Evolutionary conservation across 2,888 invertebrate genomes (phyloP).

Genomic region (Andricus quercusramuli): DNA sequence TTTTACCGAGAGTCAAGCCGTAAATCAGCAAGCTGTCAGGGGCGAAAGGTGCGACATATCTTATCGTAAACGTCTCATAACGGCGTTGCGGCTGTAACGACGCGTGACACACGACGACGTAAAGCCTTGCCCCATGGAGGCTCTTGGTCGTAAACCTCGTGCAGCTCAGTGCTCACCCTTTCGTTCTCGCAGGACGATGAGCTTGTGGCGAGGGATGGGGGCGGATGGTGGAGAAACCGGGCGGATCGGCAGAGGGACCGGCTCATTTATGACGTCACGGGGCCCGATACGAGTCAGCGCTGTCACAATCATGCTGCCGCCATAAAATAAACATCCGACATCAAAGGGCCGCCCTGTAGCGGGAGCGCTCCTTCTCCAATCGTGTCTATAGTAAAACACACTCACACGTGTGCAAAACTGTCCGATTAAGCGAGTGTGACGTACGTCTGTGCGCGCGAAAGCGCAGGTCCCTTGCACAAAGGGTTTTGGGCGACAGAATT

Average conservation of each 20-base stretch:
- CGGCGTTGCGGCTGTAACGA: constrained; percentile 72
- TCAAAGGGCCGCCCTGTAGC: constrained; percentile 63
- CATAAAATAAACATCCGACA: constrained; percentile 69
- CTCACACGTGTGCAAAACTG: constrained; percentile 38
- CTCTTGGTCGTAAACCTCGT: constrained; percentile 68
- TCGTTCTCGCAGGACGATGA: constrained; percentile 49
- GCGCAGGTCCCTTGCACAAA: constrained; percentile 14
- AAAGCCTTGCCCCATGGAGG: constrained; percentile 61
- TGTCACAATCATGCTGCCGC: constrained; percentile 67
- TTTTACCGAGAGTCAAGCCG: constrained; percentile 51
- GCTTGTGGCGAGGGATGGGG: constrained; percentile 44
- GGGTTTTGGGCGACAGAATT: constrained; percentile 1
- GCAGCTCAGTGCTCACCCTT: constrained; percentile 56
- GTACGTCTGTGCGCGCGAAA: constrained; percentile 19
- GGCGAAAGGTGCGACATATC: constrained; percentile 74
- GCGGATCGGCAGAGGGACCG: constrained; percentile 43
- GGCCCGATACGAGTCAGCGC: constrained; percentile 55
- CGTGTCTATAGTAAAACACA: constrained; percentile 48
- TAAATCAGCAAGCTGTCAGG: constrained; percentile 70
- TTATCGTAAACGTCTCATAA: constrained; percentile 77
- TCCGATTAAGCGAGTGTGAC: constrained; percentile 36
- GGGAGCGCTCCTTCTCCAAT: constrained; percentile 42
- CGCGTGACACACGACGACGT: constrained; percentile 74
- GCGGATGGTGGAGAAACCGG: constrained; percentile 21
- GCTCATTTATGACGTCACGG: constrained; percentile 64